Base-by-base conservation (phyloP, 2,888 invertebrate genomes). In the Biston stratarius region DNA sequence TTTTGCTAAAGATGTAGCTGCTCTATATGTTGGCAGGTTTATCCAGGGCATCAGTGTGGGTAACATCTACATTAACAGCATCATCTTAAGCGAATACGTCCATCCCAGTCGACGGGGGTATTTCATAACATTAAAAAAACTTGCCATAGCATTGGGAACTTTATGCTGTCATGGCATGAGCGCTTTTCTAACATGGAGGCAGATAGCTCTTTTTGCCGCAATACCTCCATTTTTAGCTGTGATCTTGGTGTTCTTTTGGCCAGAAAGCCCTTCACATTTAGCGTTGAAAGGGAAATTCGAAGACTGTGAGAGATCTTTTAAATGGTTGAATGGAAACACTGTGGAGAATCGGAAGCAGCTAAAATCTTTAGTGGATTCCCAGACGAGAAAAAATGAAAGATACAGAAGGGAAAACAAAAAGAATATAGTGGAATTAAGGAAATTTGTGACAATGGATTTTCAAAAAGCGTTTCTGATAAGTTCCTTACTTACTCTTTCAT, bases 201-300 rank as follows among this genome's bases (percentile, higher is more conserved):
- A 83, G 65, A 78, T 86, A 38, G 74, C 81, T 5, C 56, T 66
- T 0, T 64, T 81, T 45, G 70, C 78, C 5, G 69, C 77, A 11
- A 15, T 76, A 0, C 64, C 76, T 0, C 61, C 75, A n/a, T 33
- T 72, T 0, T 0, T 75, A 0, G 61, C 79, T 0, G 57, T 79
- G 1, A 33, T 82, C 0, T 7, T 83, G n/a, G 77, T 82, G 0
- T 61, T 76, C 0, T 76, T 79, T 11, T 87, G 85, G 82, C 79
- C 80, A 0, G 87, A 87, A 61, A 87, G 86, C 42, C 87, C 86
- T 1, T 76, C 81, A 0, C 82, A 71, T 64, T 73, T 82, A 11
- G 87, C 85, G 0, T 69, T 83, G 67, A 83, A 77, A 65, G 86
- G 85, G 3, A 76, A 74, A 40, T 84, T 78, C 64, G 73, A 73